A percentile compares a stretch with the other conserved stretches of the same genome.
Evolutionary conservation across 2,888 invertebrate species (phyloP).

Genomic region (Digitonthophagus gazella): DNA sequence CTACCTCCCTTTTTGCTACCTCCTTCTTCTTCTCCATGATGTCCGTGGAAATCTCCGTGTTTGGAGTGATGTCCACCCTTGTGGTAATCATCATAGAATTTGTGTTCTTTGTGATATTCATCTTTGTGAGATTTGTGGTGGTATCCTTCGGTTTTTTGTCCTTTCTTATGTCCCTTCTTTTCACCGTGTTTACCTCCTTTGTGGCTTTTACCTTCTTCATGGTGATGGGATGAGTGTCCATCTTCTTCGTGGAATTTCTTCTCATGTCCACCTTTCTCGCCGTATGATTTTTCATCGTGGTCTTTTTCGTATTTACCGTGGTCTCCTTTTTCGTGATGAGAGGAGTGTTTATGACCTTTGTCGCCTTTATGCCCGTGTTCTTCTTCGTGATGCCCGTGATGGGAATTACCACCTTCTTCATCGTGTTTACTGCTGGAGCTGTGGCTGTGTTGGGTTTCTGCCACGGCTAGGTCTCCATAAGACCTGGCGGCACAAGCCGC

Average conservation of each 20-base stretch:
- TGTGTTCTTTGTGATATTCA: constrained; percentile 76
- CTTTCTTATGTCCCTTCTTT: constrained; percentile 75
- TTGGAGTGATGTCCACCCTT: constrained; percentile 79
- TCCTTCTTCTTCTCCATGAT: constrained; percentile 68
- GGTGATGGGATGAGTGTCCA: constrained; percentile 63
- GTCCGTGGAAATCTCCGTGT: constrained; percentile 76
- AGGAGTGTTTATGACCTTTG: constrained; percentile 65
- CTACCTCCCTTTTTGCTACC: constrained; percentile 78
- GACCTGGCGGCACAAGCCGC: constrained; percentile 42
- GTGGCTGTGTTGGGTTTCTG: constrained; percentile 44
- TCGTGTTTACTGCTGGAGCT: constrained; percentile 35
- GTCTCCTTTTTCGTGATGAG: constrained; percentile 61
- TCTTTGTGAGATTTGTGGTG: constrained; percentile 79
- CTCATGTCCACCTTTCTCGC: constrained; percentile 61
- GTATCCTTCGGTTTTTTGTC: constrained; percentile 74
- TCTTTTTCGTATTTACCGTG: constrained; percentile 71
- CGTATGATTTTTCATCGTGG: constrained; percentile 61
- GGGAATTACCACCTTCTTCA: constrained; percentile 57
- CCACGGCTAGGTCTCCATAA: constrained; percentile 34
- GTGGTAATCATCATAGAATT: constrained; percentile 74
- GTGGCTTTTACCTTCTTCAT: constrained; percentile 65
- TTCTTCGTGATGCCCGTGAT: constrained; percentile 56
- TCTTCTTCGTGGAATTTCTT: constrained; percentile 61
- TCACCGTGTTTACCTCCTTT: constrained; percentile 70
- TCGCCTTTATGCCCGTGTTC: constrained; percentile 64